These are phyloP conservation scores for Cryptotis parvus DNA, from an alignment of 2,113 vertebrate species.

Conservation along the genomic window DNA sequence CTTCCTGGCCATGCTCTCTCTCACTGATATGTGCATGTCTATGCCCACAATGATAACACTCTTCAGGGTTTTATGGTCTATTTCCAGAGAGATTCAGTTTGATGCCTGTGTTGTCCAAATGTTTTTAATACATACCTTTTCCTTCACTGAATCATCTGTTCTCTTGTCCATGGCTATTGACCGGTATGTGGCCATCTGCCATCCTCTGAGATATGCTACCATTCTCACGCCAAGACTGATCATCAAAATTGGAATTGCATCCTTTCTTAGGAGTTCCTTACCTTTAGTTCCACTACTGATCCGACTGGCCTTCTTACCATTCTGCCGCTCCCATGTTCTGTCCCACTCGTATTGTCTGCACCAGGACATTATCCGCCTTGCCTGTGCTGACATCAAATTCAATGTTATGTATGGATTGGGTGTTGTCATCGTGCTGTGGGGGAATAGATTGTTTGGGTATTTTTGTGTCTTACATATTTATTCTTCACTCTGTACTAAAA, in stretches of 20 bases:
- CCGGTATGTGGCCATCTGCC: conserved; percentile 59
- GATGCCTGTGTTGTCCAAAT: conserved; percentile 63
- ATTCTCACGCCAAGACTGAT: conserved; percentile 58
- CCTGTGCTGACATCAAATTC: conserved; percentile 30
- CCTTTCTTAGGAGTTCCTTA: conserved; percentile 52
- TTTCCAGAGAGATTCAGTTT: conserved; percentile 72
- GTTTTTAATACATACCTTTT: conserved; percentile 68
- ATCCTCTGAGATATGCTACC: conserved; percentile 32
- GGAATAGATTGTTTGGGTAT: conserved; percentile 67
- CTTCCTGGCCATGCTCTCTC: conserved; percentile 73
- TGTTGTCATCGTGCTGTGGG: conserved; percentile 67
- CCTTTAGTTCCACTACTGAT: conserved; percentile 10
- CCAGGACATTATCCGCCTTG: conserved; percentile 61
- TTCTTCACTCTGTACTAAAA: conserved; percentile 49
- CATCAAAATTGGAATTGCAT: conserved; percentile 25
- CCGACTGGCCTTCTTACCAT: conserved; percentile 54
- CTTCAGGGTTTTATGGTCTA: conserved; percentile 71
- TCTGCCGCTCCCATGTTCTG: conserved; percentile 61
- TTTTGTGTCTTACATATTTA: conserved; percentile 67
- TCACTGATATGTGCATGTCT: conserved; percentile 75
- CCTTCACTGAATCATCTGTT: conserved; percentile 68
- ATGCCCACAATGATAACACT: conserved; percentile 52
- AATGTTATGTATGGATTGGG: conserved; percentile 35
- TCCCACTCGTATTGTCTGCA: conserved; percentile 76
- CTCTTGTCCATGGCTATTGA: conserved; percentile 75